A percentile compares a stretch with the other conserved stretches of the same genome.
Evolutionary conservation across 1,140 invertebrate species (phyloP).

Genomic region (Drosophila burlai): DNA sequence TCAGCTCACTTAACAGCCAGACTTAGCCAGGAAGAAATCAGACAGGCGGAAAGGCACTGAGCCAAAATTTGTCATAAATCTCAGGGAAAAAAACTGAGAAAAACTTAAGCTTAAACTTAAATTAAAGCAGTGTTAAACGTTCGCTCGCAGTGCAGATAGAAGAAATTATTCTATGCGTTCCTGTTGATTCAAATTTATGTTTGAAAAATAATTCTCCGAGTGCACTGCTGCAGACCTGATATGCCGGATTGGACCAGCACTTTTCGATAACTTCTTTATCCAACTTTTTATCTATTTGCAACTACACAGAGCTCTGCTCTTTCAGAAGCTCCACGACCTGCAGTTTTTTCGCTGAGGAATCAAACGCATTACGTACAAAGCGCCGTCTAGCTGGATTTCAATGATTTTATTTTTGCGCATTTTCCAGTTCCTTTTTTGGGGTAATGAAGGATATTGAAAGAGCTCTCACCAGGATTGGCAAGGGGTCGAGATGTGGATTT

Average conservation of each 20-base stretch:
- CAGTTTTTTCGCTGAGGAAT: conserved; percentile 71
- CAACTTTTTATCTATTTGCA: conserved; percentile 71
- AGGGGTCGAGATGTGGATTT: conserved; percentile 60
- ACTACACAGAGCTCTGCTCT: conserved; percentile 43
- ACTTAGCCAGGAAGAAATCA: conserved; percentile 26
- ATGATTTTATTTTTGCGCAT: conserved; percentile 82
- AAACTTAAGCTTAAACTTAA: neutral
- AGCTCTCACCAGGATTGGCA: conserved; percentile 51
- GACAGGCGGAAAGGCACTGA: conserved; percentile 1
- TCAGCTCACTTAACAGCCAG: conserved; percentile 28
- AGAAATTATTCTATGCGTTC: neutral
- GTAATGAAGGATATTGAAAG: conserved; percentile 83
- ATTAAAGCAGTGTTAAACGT: too few relatives aligned
- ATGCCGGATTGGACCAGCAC: conserved; percentile 63
- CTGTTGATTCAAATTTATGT: neutral
- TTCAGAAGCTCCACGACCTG: conserved; percentile 48
- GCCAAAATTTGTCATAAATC: neutral
- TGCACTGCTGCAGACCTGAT: conserved; percentile 42
- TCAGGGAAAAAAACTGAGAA: neutral
- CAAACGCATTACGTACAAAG: conserved; percentile 81
- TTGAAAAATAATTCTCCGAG: conserved; percentile 3
- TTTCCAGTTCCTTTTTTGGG: conserved; percentile 66
- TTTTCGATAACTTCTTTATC: conserved; percentile 82
- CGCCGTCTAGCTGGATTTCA: conserved; percentile 65
- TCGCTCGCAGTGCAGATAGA: too few relatives aligned